Conservation (phyloP, 53 echinoderm and acorn worm species). For the Antedon mediterranea region DNA sequence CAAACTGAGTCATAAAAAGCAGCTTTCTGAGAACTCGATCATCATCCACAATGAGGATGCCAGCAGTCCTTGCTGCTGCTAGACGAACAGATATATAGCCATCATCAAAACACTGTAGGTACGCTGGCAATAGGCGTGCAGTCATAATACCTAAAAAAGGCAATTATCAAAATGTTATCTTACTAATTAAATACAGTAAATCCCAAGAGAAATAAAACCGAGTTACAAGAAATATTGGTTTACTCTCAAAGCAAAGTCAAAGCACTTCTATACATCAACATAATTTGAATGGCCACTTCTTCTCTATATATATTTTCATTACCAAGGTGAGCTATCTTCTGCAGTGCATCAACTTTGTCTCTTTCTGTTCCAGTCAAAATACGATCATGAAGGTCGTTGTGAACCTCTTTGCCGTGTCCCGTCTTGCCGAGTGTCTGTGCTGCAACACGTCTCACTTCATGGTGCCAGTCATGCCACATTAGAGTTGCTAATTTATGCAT, state of each 20-base stretch:
- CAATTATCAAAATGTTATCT: neutral
- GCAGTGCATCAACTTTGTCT: conserved; percentile 74
- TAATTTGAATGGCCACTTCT: too few species aligned
- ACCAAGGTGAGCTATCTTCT: conserved; percentile 93
- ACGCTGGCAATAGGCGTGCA: conserved; percentile 74
- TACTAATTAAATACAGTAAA: too few species aligned
- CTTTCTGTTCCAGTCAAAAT: conserved; percentile 67
- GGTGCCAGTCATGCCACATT: conserved; percentile 99
- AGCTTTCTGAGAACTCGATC: conserved; percentile 63
- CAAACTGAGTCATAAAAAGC: conserved; percentile 90
- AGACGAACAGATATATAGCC: conserved; percentile 78
- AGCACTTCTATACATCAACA: too few species aligned
- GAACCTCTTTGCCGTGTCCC: conserved; percentile 92
- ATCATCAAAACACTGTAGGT: conserved; percentile 81
- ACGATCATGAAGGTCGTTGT: conserved; percentile 73
- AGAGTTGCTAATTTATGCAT: conserved; percentile 80
- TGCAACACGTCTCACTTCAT: conserved; percentile 69
- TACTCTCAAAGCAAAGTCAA: too few species aligned
- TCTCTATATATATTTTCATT: too few species aligned
- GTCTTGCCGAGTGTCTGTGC: conserved; percentile 91
- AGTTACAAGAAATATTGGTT: too few species aligned
- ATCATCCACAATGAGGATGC: conserved; percentile 55
- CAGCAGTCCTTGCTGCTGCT: conserved; percentile 74
- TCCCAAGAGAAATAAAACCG: too few species aligned
- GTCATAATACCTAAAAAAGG: conserved; percentile 78